Evolutionary conservation across 2,797 vertebrate genomes (phyloP).

Genomic region (Serranus cabrilla): DNA sequence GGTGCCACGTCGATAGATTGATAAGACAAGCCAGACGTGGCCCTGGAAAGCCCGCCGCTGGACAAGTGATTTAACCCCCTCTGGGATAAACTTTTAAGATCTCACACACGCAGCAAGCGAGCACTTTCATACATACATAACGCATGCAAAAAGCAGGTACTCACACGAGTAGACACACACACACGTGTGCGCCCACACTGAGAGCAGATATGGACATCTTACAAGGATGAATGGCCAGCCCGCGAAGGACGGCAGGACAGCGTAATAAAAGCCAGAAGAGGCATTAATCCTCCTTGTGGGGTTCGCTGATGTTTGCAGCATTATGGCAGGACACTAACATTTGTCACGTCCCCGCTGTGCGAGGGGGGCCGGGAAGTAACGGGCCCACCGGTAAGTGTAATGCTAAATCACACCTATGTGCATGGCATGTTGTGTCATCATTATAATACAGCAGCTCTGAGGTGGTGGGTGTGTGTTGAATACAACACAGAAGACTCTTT

Average conservation of each 20-base stretch:
- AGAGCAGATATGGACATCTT: constrained; percentile 73
- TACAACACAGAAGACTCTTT: not conserved
- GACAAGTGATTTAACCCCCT: constrained; percentile 80
- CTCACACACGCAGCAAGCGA: constrained; percentile 21
- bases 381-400: constrained; percentile 57
- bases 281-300: constrained; percentile 82
- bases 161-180: constrained; percentile 1
- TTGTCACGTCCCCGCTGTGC: constrained; percentile 60
- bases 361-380: constrained; percentile 44
- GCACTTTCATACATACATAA: constrained; percentile 32
- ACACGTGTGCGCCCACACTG: constrained; percentile 39
- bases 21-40: constrained; percentile 85
- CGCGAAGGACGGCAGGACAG: constrained; percentile 76
- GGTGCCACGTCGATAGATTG: constrained; percentile 87
- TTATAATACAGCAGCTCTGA: constrained; percentile 38
- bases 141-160: constrained; percentile 26
- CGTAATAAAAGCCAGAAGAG: constrained; percentile 76
- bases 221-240: constrained; percentile 78
- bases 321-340: constrained; percentile 73
- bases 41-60: constrained; percentile 67
- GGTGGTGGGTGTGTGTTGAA: constrained; percentile 6
- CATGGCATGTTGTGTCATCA: constrained; percentile 69
- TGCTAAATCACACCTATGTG: constrained; percentile 71
- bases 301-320: constrained; percentile 81
- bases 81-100: constrained; percentile 65